Evolutionary conservation across 2,888 invertebrate species (phyloP), one percentile per base, ranked within the genome.

Genomic region (Drosophila falleni): DNA sequence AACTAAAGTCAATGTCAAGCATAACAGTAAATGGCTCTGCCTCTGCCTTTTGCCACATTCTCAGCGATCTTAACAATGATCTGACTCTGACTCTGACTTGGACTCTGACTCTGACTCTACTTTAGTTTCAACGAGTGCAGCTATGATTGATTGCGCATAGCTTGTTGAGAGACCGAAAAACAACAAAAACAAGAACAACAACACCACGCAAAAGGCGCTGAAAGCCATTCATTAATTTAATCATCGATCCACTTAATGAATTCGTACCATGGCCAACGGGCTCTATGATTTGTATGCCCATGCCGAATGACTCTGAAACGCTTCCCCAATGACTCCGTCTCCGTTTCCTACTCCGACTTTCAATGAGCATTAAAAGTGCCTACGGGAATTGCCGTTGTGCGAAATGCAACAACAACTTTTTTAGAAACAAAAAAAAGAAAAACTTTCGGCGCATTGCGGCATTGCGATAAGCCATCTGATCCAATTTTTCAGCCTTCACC

Each of bases 141-240:
- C 78, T 62, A 78, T 78, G 78, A 78, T 78, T 78, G 78, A 78
- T 78, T 78, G 78, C 78, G 71, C 71, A 61, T 53, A 26, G 54
- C 61, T 60, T 35, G 54, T 19, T 16, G 41, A 51, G 46, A 46
- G 55, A 26, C 41, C 59, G 15, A 44, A 64, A 59, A 46, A 33
- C 44, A 54, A 41, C 37, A 42, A 41, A 35, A 61, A 35, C 31
- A 65, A 50, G 55, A 59, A 37, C 51, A 65, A 46, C 51, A 60
- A 42, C 39, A 51, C 55, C 66, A 61, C 62, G 64, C 78, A 68
- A 58, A 77, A 71, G 75, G 62, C 78, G 83, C 81, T 87, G 86
- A 86, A 87, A 86, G 86, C 72, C 81, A 83, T 85, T 86, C 86
- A 86, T 86, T 86, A 86, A 86, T 86, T 83, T 87, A 85, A 83